Evolutionary conservation across 2,888 invertebrate species (phyloP).

Genomic region (Argyresthia albistria): DNA sequence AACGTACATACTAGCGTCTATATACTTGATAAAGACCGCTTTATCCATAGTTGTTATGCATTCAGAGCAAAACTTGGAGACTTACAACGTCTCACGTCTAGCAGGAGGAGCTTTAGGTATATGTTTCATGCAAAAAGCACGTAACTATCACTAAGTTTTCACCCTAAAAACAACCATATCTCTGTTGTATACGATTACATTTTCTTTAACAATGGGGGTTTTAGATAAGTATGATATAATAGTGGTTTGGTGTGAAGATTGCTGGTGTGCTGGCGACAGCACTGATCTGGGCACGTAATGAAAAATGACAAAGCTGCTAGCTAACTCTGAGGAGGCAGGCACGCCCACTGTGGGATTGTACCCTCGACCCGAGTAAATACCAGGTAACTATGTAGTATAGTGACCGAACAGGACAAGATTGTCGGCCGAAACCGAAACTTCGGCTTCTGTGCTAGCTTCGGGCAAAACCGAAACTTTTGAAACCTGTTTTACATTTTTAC

Average conservation of each 20-base stretch:
- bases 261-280: slow-evolving; percentile 36
- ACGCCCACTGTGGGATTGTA: not conserved
- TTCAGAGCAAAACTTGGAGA: slow-evolving; percentile 49
- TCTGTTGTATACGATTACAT: not conserved
- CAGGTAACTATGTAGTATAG: not conserved
- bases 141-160: not conserved
- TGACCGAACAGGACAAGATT: too few relatives aligned
- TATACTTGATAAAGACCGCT: slow-evolving; percentile 13
- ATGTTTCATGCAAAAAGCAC: not conserved
- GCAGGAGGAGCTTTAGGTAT: slow-evolving; percentile 35
- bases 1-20: not conserved
- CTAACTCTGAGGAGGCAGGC: not conserved
- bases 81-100: slow-evolving; percentile 50
- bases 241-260: slow-evolving; percentile 2
- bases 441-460: too few relatives aligned
- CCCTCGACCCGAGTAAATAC: not conserved
- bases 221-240: not conserved
- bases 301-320: slow-evolving; percentile 74
- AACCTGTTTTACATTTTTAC: too few relatives aligned
- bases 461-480: too few relatives aligned
- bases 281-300: slow-evolving; percentile 79
- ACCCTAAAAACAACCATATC: not conserved
- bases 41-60: slow-evolving; percentile 38
- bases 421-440: too few relatives aligned
- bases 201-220: not conserved